These are phyloP conservation scores for Gorilla gorilla DNA, from an alignment of 2,113 vertebrate genomes.

Conservation along the genomic window DNA sequence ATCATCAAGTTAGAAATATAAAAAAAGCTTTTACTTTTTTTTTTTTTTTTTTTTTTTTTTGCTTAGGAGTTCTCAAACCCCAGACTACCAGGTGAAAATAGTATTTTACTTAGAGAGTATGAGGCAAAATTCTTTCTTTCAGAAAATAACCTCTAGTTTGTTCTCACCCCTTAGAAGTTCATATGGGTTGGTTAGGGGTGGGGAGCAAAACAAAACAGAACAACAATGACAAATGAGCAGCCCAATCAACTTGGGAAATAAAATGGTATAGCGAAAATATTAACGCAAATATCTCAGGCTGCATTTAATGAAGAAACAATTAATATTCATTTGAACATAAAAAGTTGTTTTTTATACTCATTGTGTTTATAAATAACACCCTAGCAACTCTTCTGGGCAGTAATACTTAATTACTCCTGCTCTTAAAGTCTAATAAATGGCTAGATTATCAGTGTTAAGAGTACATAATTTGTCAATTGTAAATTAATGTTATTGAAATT, in stretches of 20 bases:
- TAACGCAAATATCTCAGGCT: background rate
- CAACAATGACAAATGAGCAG: background rate
- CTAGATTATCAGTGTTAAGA: conserved; percentile 69
- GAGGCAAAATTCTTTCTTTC: background rate
- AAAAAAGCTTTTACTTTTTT: background rate
- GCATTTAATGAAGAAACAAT: conserved; percentile 50
- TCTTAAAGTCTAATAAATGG: conserved; percentile 81
- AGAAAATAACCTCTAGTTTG: background rate
- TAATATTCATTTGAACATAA: conserved; percentile 58
- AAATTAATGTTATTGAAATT: conserved; percentile 81
- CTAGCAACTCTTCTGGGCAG: conserved; percentile 3
- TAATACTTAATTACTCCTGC: conserved; percentile 80
- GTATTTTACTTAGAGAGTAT: background rate
- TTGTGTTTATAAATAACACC: conserved; percentile 63
- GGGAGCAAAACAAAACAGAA: background rate
- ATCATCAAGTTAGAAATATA: background rate
- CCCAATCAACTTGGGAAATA: background rate
- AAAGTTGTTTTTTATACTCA: conserved; percentile 57
- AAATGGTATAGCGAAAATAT: background rate
- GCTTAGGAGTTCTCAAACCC: background rate
- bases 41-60: background rate
- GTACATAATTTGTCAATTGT: conserved; percentile 68
- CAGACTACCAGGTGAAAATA: background rate
- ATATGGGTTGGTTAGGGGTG: background rate
- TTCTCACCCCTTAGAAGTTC: background rate